Conservation (phyloP, 37 sponge, comb jelly and placozoan genomes). For the Geodia barretti region DNA sequence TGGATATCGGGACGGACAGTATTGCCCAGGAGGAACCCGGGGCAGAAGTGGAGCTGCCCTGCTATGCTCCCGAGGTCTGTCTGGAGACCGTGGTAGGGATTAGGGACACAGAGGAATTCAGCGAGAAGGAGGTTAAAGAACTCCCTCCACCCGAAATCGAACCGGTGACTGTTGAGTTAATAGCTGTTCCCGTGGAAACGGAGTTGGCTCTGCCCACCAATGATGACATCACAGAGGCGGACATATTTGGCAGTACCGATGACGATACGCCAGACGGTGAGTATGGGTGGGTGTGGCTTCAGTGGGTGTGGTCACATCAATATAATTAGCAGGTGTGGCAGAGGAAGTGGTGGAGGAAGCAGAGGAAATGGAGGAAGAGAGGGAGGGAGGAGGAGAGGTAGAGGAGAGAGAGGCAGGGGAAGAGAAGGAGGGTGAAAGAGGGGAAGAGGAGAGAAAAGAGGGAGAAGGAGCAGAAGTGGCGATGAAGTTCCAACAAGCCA, state of each 20-base stretch:
- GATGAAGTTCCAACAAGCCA: no score
- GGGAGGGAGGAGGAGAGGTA: background rate
- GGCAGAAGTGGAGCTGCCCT: background rate
- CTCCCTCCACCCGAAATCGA: background rate
- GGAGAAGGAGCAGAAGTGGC: background rate
- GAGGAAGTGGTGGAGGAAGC: background rate
- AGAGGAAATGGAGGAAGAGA: background rate
- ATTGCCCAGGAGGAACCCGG: background rate
- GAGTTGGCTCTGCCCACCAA: background rate
- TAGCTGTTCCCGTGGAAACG: background rate
- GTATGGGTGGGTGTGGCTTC: background rate
- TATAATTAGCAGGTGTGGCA: background rate
- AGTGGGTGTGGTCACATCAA: background rate
- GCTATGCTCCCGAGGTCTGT: slow-evolving; percentile 51
- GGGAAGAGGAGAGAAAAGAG: background rate
- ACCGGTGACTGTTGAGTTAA: background rate
- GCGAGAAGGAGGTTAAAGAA: background rate
- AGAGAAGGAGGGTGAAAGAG: background rate
- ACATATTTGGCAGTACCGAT: slow-evolving; percentile 37
- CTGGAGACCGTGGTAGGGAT: background rate
- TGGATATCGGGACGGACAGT: background rate
- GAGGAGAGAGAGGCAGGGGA: background rate
- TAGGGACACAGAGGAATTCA: background rate
- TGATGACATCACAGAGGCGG: slow-evolving; percentile 22
- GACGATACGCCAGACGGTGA: background rate